A percentile compares a stretch with the other conserved stretches of the same genome.
Evolutionary conservation across 2,113 vertebrate genomes (phyloP).

Genomic region (Plotosus lineatus): DNA sequence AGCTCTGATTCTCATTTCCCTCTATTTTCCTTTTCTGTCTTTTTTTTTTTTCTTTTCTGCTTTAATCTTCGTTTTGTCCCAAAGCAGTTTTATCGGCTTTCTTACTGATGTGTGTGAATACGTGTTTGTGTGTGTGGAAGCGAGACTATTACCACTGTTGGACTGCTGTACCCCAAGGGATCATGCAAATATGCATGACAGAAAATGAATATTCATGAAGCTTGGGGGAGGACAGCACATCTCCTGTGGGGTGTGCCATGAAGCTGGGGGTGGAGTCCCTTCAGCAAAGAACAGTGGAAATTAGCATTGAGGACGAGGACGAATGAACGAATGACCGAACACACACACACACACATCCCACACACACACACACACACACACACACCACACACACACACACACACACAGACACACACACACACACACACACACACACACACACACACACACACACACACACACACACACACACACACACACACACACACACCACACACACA

Average conservation of each 20-base stretch:
- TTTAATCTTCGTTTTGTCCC: slow-evolving; percentile 18
- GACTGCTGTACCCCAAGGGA: slow-evolving; percentile 52
- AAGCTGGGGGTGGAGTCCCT: slow-evolving; percentile 50
- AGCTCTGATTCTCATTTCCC: background rate
- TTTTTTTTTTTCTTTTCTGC: background rate
- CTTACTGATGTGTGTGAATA: slow-evolving; percentile 5
- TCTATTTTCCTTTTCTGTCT: background rate
- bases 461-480: background rate
- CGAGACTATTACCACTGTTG: slow-evolving; percentile 46
- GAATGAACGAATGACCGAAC: slow-evolving; percentile 20
- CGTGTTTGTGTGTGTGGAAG: background rate
- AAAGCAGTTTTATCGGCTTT: slow-evolving; percentile 18
- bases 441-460: background rate
- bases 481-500: slow-evolving; percentile 15
- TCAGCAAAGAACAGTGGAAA: slow-evolving; percentile 50
- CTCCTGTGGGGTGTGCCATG: slow-evolving; percentile 55
- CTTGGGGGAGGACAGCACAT: slow-evolving; percentile 53
- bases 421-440: slow-evolving; percentile 15
- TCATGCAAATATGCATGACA: slow-evolving; percentile 71
- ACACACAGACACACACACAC: background rate
- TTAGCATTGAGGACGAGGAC: slow-evolving; percentile 21
- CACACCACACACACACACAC: background rate
- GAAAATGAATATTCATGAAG: slow-evolving; percentile 70
- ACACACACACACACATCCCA: background rate
- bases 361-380: slow-evolving; percentile 8